Conservation (phyloP, 2,888 invertebrate genomes). For the Tetranychus piercei region DNA sequence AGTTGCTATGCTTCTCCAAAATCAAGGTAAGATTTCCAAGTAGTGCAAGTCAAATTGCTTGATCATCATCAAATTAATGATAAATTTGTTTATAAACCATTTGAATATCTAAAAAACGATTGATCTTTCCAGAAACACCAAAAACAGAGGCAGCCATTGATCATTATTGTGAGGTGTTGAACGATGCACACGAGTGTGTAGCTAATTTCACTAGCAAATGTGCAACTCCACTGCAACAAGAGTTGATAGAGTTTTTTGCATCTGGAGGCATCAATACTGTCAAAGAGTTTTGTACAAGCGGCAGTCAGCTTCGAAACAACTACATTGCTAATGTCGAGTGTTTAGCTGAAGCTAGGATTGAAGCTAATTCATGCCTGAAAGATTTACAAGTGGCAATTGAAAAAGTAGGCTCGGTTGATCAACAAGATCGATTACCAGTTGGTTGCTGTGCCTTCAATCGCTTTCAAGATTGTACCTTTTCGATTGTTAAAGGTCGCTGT, state of each 20-base stretch:
- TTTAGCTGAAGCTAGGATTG: slow-evolving; percentile 21
- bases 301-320: slow-evolving; percentile 22
- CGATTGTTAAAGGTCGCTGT: slow-evolving; percentile 25
- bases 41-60: neutral
- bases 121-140: neutral
- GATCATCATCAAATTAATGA: too few species aligned
- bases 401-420: slow-evolving; percentile 21
- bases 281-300: slow-evolving; percentile 26
- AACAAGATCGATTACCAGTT: slow-evolving; percentile 26
- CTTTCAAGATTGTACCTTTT: slow-evolving; percentile 23
- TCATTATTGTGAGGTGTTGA: slow-evolving; percentile 26
- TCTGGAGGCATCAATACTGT: slow-evolving; percentile 26
- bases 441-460: slow-evolving; percentile 24
- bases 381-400: slow-evolving; percentile 27
- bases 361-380: slow-evolving; percentile 21
- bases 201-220: slow-evolving; percentile 25
- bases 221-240: slow-evolving; percentile 26
- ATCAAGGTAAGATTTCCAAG: neutral
- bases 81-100: too few species aligned
- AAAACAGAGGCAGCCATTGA: slow-evolving; percentile 23
- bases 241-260: slow-evolving; percentile 25
- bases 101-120: too few species aligned
- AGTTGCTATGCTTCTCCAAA: neutral
- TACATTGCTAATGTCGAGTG: slow-evolving; percentile 27
- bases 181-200: slow-evolving; percentile 25